phyloP scores from a whole-genome alignment of 30 jellyfish, hydroid and myxozoan genomes.

The Euphysa ruthae region DNA sequence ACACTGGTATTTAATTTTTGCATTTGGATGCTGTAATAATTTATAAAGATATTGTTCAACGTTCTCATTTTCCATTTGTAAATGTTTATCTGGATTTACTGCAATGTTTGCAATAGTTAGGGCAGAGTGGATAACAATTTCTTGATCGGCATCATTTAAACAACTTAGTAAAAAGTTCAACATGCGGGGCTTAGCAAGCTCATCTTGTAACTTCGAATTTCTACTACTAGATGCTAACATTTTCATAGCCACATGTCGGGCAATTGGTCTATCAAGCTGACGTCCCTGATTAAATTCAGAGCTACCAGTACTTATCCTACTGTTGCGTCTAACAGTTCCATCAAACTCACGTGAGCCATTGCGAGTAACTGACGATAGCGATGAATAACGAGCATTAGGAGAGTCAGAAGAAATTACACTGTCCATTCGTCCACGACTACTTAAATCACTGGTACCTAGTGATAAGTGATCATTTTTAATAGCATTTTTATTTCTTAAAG shows the following conservation, averaged over 20 bases:
- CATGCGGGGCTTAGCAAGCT: constrained; percentile 64
- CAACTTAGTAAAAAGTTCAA: constrained; percentile 53
- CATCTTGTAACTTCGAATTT: constrained; percentile 63
- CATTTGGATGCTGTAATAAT: constrained; percentile 38
- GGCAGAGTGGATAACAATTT: constrained; percentile 57
- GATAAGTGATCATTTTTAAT: constrained; percentile 1
- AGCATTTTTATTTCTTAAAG: not conserved
- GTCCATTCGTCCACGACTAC: constrained; percentile 69
- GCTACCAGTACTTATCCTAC: constrained; percentile 23
- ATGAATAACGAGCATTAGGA: constrained; percentile 1
- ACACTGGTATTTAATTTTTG: constrained; percentile 61
- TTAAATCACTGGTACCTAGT: constrained; percentile 26
- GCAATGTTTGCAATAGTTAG: constrained; percentile 78
- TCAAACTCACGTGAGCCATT: not conserved
- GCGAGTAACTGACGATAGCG: not conserved
- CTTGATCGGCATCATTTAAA: constrained; percentile 55
- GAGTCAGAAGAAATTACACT: constrained; percentile 9
- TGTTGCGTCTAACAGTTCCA: not conserved
- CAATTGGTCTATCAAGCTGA: constrained; percentile 37
- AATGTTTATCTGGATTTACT: constrained; percentile 55
- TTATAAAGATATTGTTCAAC: constrained; percentile 29
- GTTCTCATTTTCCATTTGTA: constrained; percentile 47
- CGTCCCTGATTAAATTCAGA: not conserved
- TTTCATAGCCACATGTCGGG: constrained; percentile 77
- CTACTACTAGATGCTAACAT: constrained; percentile 93